Base-by-base conservation (phyloP, 2,113 vertebrate genomes). In the Tinamus guttatus region DNA sequence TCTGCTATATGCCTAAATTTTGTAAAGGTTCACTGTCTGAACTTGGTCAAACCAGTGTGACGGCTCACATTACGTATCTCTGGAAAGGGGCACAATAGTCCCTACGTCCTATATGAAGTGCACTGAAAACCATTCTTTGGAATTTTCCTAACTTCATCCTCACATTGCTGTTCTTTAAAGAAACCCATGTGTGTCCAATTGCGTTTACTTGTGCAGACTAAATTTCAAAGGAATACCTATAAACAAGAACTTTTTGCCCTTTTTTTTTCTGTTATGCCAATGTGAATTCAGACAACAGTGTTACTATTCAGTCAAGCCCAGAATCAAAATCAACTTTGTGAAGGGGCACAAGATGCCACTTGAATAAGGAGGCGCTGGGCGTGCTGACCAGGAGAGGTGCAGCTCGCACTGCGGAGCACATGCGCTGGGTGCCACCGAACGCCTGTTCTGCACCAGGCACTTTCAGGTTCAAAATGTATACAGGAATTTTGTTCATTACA, bases 261-360 rank as follows among this genome's bases (percentile, higher is more conserved):
- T 27, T 52, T 49, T 63, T 77, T 51, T 21, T 49, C 36, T 52
- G 32, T 56, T 81, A 68, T 4, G 17, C 40, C 60, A 74, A 62
- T 93, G 24, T 16, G 43, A 94, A 83, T 91, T 69, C 54, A 83
- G 58, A 73, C 68, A 69, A 59, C 89, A 28, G 11, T 85, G 62
- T 60, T 60, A 56, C 38, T 38, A 85, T 64, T 69, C 64, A 68
- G 58, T 38, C 30, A 81, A 17, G 27, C 7, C n/a, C 1, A 3
- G 67, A 56, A 60, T 84, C 78, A 79, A 83, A 88, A 90, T 58
- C n/a, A 51, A 11, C 60, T 85, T 86, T 17, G 21, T 34, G n/a
- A 30, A 69, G 30, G 68, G 83, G 47, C 73, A 6, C 38, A 52
- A 34, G 51, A 73, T 22, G n/a, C 21, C 17, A 17, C 77, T 64